Evolutionary conservation across 1,140 invertebrate genomes (phyloP), one percentile per base, ranked within the genome.

Genomic region (Cydia splendana): DNA sequence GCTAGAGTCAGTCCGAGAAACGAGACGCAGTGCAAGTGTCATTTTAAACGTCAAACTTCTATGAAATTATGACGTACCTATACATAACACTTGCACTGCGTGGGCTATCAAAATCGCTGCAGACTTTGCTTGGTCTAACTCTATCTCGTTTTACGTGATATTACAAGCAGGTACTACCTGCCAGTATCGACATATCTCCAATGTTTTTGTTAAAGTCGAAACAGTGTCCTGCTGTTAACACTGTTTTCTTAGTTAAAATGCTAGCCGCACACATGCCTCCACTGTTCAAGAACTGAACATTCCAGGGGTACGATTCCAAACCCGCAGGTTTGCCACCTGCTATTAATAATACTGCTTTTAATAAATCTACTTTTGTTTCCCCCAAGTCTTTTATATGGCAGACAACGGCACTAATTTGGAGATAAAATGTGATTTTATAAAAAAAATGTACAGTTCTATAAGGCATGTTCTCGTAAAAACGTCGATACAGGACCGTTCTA

Each of bases 141-240:
- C 24, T 24, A 24, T 67, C 6, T 69, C 34, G 4, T 34, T 34
- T 12, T 69, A 34, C 45, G 9, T 42, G 15, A 51, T 51, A 51
- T 51, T 5, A 15, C 48, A 4, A 51, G 15, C 4, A 15, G 48
- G 48, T 51, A 34, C 34, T 81, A 87, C 86, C 84, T 79, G 86
- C 80, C 20, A 84, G 73, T 69, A 88, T 78, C 38, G 73, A 80
- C 84, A 88, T 88, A 62, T 87, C 85, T 2, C 76, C 81, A 20
- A 84, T 76, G 75, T 88, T 85, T 2, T 30, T 76, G 45, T 85
- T 87, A 7, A 78, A 65, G 69, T 83, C 83, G 24, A 88, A 86
- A 15, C 87, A 88, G 73, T 88, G 87, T 0, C 84, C 87, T 2
- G 85, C 85, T 1, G 87, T 88, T 30, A 88, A 20, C 7, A 87